Conservation (phyloP, 2,888 invertebrate genomes). For the Cenopis cana region DNA sequence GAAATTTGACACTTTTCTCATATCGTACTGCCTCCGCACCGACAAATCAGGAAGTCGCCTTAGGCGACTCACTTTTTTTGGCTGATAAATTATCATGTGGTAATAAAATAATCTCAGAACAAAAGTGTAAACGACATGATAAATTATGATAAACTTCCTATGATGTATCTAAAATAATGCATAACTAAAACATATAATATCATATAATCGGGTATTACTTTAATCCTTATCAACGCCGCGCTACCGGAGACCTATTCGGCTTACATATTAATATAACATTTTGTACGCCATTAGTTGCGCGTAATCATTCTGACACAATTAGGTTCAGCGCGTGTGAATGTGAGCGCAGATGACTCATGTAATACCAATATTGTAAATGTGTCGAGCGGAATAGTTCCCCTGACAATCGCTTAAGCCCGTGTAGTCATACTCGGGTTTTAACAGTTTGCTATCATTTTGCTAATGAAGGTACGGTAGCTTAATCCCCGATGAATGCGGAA, state of each 20-base stretch:
- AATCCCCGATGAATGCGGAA: background rate
- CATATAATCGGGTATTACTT: too few species aligned
- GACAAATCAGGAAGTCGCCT: too few species aligned
- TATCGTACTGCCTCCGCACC: too few species aligned
- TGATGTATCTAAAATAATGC: too few species aligned
- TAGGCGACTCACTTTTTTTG: too few species aligned
- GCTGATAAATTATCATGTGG: too few species aligned
- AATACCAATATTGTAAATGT: background rate
- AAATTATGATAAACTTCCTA: too few species aligned
- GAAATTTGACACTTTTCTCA: too few species aligned
- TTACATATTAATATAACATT: background rate
- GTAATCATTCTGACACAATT: background rate
- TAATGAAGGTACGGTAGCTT: background rate
- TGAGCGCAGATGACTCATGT: too few species aligned
- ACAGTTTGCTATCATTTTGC: background rate
- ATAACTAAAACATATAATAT: too few species aligned
- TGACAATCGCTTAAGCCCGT: constrained; percentile 8
- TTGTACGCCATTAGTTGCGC: background rate
- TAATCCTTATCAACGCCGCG: constrained; percentile 23
- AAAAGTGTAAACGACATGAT: too few species aligned
- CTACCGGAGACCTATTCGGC: background rate
- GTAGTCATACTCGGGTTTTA: background rate
- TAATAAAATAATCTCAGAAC: too few species aligned
- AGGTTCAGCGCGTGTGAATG: background rate
- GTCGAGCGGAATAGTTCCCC: background rate